These are phyloP conservation scores for Orthonevra nobilis DNA, from an alignment of 2,888 invertebrate genomes.

Conservation along the genomic window DNA sequence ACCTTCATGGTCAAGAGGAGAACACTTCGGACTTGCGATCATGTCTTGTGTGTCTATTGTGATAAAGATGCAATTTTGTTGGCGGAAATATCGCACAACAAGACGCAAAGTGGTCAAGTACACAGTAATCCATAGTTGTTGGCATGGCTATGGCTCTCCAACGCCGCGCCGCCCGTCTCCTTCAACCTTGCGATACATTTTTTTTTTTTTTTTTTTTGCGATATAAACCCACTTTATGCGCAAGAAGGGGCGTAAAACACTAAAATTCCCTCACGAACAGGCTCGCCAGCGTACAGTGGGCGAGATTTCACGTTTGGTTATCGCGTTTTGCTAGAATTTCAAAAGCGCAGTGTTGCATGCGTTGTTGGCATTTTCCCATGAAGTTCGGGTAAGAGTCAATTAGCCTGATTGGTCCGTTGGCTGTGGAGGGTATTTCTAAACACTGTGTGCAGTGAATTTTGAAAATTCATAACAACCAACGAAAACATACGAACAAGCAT, in stretches of 20 bases:
- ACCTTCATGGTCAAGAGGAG: conserved; percentile 44
- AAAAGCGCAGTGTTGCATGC: conserved; percentile 69
- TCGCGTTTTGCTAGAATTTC: conserved; percentile 31
- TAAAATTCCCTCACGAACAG: conserved; percentile 50
- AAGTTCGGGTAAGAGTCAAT: conserved; percentile 66
- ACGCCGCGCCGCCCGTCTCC: conserved; percentile 36
- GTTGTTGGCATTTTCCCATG: conserved; percentile 50
- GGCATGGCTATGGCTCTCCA: no score
- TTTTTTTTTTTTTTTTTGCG: conserved; percentile 38
- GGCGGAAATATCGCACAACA: conserved; percentile 43
- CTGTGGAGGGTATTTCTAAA: conserved; percentile 45
- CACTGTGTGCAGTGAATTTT: conserved; percentile 47
- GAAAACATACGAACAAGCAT: conserved; percentile 53
- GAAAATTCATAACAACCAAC: conserved; percentile 47
- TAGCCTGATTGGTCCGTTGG: conserved; percentile 48
- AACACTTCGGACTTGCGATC: conserved; percentile 15
- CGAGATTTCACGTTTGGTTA: conserved; percentile 27
- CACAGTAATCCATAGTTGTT: neutral
- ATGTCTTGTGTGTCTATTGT: no score
- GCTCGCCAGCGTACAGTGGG: neutral
- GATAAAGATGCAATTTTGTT: conserved; percentile 37
- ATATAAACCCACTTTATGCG: conserved; percentile 39
- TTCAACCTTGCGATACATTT: conserved; percentile 54
- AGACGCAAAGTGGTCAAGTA: conserved; percentile 4
- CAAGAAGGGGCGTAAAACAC: conserved; percentile 57